Evolutionary conservation across 1,140 invertebrate genomes (phyloP).

Genomic region (Drosophila eugracilis): DNA sequence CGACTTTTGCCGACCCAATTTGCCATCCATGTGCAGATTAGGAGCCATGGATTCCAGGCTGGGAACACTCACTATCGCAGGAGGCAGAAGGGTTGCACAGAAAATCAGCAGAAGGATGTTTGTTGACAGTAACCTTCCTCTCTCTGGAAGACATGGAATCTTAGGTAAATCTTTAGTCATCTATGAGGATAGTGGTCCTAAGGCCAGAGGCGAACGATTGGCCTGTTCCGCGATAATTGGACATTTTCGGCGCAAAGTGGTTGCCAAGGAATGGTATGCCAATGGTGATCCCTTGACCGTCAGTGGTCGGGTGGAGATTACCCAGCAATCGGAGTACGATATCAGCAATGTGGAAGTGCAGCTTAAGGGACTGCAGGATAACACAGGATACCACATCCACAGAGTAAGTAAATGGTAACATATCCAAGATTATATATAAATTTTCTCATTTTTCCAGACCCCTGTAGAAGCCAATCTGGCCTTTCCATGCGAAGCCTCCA

Average conservation of each 20-base stretch:
- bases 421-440: neutral
- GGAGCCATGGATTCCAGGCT: conserved; percentile 90
- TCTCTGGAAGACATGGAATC: conserved; percentile 91
- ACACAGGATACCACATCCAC: conserved; percentile 93
- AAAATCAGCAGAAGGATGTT: conserved; percentile 90
- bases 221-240: conserved; percentile 94
- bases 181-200: conserved; percentile 94
- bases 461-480: conserved; percentile 92
- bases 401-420: conserved; percentile 86
- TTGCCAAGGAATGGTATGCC: conserved; percentile 94
- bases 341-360: conserved; percentile 91
- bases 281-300: conserved; percentile 89
- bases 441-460: conserved; percentile 86
- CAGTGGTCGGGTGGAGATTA: conserved; percentile 91
- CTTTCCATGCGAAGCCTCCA: conserved; percentile 94
- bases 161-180: conserved; percentile 94
- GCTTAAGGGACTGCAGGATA: conserved; percentile 89
- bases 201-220: conserved; percentile 93
- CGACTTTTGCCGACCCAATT: conserved; percentile 86
- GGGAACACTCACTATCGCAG: conserved; percentile 90
- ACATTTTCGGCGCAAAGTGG: conserved; percentile 92
- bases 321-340: conserved; percentile 94
- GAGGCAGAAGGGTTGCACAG: conserved; percentile 88
- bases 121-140: conserved; percentile 91
- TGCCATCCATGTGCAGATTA: conserved; percentile 88